Base-by-base conservation (phyloP, 2,797 vertebrate species). In the Sylvia borin region DNA sequence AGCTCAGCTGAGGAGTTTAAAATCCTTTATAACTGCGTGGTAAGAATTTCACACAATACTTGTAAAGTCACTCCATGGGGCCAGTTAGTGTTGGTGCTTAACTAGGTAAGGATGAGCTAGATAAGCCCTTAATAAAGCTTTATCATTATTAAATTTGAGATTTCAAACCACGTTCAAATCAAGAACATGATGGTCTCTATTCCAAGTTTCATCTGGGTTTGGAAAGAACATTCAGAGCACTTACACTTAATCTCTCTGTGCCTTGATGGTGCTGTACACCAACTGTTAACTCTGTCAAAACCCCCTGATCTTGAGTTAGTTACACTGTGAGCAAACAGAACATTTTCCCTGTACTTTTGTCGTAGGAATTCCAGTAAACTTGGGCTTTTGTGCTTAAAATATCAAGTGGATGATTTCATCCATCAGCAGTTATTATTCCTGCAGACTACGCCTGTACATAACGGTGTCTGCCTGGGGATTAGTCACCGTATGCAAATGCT, bases 401-500 rank as follows among this genome's bases (percentile, higher is more conserved):
- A 92, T 88, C 82, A 90, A 83, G 65, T 68, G 34, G 78, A 62
- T 97, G 80, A 95, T 89, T 85, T 93, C 70, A 91, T 80, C 88
- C 72, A 68, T 88, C 43, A 32, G 73, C 2, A 3, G 58, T 88
- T 90, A 54, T 93, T 96, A 81, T 91, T 94, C 73, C 67, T 94
- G 57, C 75, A 90, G 89, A 19, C 93, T 60, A 55, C 11, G 2
- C 96, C 89, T 1, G 1, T 65, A 38, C 40, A 58, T 85, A 90
- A 40, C 57, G 54, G 50, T 90, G 55, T 94, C 84, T 96, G 89
- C 91, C 58, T 78, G 62, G 16, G 8, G 65, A 66, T 95, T 85
- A 90, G 68, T 96, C 93, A 91, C 70, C 6, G 0, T 55, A 51
- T 85, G 81, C 75, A 94, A 65, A 95, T 91, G 75, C 72, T 95